Conservation (phyloP, 2,888 invertebrate species). For the Leptopilina drosophilae region DNA sequence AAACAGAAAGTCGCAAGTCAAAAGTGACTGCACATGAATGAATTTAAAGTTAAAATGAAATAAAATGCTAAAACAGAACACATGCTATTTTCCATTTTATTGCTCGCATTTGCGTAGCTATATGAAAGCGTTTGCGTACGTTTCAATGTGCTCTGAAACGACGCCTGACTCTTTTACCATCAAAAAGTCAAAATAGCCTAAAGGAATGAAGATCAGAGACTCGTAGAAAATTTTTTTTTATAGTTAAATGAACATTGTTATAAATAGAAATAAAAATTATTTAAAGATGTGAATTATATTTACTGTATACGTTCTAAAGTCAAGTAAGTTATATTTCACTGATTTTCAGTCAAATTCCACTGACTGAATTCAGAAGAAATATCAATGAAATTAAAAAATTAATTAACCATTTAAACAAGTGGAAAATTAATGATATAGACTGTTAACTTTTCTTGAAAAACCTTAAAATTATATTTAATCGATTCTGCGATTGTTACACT, state of each 20-base stretch:
- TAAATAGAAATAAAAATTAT: too few relatives aligned
- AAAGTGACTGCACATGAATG: background rate
- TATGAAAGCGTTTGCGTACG: background rate
- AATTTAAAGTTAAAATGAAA: background rate
- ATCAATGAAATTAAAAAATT: too few relatives aligned
- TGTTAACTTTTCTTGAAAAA: too few relatives aligned
- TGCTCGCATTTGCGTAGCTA: background rate
- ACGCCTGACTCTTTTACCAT: background rate
- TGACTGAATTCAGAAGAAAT: too few relatives aligned
- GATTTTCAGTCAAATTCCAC: too few relatives aligned
- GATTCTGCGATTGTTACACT: too few relatives aligned
- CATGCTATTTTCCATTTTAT: slow-evolving; percentile 10
- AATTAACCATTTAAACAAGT: too few relatives aligned
- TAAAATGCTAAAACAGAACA: slow-evolving; percentile 9
- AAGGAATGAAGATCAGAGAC: background rate
- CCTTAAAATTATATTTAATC: too few relatives aligned
- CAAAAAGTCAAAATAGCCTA: background rate
- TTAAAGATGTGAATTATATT: too few relatives aligned
- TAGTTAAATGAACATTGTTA: background rate
- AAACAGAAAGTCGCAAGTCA: background rate
- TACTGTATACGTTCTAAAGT: too few relatives aligned
- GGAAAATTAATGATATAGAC: too few relatives aligned
- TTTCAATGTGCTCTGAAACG: slow-evolving; percentile 5
- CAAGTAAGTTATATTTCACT: too few relatives aligned
- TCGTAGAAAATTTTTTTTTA: background rate